These are phyloP conservation scores for Cirrhinus molitorella DNA, from an alignment of 2,797 vertebrate species.

Conservation along the genomic window DNA sequence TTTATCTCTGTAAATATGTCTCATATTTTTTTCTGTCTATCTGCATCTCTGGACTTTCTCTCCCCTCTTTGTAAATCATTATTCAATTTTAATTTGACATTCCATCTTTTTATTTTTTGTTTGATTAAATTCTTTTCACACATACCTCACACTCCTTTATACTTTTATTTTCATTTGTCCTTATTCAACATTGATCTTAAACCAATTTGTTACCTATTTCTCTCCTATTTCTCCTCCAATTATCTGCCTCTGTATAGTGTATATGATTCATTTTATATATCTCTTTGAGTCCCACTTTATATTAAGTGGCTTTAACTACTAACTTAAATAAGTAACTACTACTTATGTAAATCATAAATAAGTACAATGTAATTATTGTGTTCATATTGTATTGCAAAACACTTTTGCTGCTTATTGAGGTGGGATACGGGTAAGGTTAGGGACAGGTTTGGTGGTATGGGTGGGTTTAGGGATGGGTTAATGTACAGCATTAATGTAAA, in stretches of 20 bases:
- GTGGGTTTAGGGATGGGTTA: no score
- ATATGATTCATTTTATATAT: slow-evolving; percentile 2
- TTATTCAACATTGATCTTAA: slow-evolving; percentile 18
- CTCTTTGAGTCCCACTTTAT: no score
- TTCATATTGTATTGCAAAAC: no score
- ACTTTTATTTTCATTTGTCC: slow-evolving; percentile 23
- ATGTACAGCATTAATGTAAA: no score
- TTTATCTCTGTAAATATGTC: slow-evolving; percentile 12
- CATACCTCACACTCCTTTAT: slow-evolving; percentile 14
- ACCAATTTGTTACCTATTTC: slow-evolving; percentile 24
- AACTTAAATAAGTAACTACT: no score
- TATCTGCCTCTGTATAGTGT: neutral
- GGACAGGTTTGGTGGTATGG: no score
- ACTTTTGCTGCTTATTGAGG: no score
- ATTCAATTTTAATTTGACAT: slow-evolving; percentile 7
- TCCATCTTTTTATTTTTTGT: slow-evolving; percentile 20
- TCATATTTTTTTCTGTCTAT: neutral
- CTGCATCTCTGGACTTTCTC: neutral
- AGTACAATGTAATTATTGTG: no score
- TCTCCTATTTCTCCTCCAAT: slow-evolving; percentile 5
- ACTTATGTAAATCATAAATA: no score
- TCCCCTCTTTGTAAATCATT: neutral
- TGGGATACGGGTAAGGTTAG: no score
- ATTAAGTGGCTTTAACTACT: no score
- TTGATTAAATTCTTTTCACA: slow-evolving; percentile 3